These are phyloP conservation scores for Yoshiicerus persimilis DNA, from an alignment of 1,140 invertebrate genomes.

Conservation along the genomic window DNA sequence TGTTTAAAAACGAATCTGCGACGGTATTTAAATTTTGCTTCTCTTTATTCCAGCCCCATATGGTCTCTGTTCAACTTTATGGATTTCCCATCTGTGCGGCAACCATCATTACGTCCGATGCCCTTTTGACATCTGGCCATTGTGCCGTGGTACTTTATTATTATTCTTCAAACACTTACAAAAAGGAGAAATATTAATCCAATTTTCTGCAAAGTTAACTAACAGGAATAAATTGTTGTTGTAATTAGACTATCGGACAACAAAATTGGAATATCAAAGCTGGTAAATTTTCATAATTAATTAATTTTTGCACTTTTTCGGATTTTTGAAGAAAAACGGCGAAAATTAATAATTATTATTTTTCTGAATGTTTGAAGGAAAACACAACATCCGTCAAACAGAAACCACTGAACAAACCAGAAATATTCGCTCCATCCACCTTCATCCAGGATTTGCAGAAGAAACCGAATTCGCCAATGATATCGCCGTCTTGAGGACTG, in stretches of 20 bases:
- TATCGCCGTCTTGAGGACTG: not conserved
- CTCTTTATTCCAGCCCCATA: not conserved
- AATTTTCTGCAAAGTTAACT: too few species aligned
- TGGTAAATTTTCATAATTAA: not conserved
- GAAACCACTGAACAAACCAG: not conserved
- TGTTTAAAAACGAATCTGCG: too few species aligned
- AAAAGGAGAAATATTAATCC: too few species aligned
- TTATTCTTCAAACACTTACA: too few species aligned
- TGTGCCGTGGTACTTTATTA: conserved; percentile 45
- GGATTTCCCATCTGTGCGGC: conserved; percentile 62
- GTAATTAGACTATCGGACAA: not conserved
- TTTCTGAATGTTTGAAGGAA: too few species aligned
- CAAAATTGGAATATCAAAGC: not conserved
- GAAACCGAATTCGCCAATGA: not conserved
- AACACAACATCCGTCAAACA: not conserved
- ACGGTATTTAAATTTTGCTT: too few species aligned
- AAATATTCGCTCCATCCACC: not conserved
- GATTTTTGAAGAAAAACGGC: too few species aligned
- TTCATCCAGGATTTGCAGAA: not conserved
- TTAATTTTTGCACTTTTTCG: not conserved
- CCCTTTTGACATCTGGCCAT: conserved; percentile 55
- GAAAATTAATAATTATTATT: too few species aligned
- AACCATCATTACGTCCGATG: conserved; percentile 58
- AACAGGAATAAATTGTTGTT: not conserved
- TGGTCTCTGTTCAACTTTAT: not conserved